Evolutionary conservation across 1,140 invertebrate genomes (phyloP), one percentile per base, ranked within the genome.

Genomic region (Papilio machaon): DNA sequence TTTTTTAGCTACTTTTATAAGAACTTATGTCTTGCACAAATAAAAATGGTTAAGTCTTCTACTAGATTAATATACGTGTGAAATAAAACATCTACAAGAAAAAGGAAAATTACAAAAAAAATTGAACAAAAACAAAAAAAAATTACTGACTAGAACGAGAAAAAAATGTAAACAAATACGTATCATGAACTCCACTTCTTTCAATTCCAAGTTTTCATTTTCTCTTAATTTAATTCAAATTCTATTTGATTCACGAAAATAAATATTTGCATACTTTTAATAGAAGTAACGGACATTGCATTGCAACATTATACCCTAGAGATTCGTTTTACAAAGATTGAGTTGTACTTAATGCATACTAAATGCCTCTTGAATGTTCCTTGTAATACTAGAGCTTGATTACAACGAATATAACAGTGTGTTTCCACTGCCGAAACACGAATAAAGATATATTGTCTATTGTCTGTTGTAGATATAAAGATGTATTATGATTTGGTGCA

Each of bases 341-440:
- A 76, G 19, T 76, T 76, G 19, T 76, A 46, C 19, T 76, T 54
- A 76, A 76, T 76, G 74, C 74, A 76, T 52, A 76, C 74, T n/a
- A 52, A 47, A 52, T 76, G 11, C 11, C 10, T 35, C 30, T 70
- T 35, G 11, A 30, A 70, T 35, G 64, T 70, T 35, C 5, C 64
- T 35, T 35, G 64, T 35, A 70, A 35, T 70, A 11, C 19, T 23
- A 3, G 5, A 54, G 19, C n/a, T 23, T 64, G 19, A 11, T 64
- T 64, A 64, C 58, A 23, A 23, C 8, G 9, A 58, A n/a, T 19
- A 58, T 58, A 52, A 52, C 49, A 52, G 13, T 52, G 49, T 15
- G 47, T 49, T 49, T 49, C 2, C 47, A 49, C 47, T 49, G 13
- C 9, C 47, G 47, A 58, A n/a, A 58, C 54, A 58, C 8, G 2